Evolutionary conservation across 2,888 invertebrate species (phyloP).

Genomic region (Chydorus sphaericus): DNA sequence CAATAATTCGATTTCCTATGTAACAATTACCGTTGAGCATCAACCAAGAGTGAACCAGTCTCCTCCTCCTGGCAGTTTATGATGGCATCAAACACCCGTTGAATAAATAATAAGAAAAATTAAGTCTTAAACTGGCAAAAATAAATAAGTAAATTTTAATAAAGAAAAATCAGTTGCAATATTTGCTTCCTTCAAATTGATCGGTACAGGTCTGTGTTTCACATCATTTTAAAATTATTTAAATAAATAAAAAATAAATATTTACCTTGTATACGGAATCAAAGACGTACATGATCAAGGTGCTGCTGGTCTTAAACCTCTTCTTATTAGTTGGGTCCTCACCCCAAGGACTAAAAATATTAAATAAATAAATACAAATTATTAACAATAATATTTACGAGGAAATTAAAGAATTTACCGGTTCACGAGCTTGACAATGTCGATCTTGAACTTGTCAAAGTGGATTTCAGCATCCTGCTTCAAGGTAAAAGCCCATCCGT

Average conservation of each 20-base stretch:
- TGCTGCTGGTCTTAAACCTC: slow-evolving; percentile 89
- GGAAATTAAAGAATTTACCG: slow-evolving; percentile 30
- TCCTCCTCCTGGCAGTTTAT: slow-evolving; percentile 95
- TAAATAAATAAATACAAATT: slow-evolving; percentile 12
- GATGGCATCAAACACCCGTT: slow-evolving; percentile 53
- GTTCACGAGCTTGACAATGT: slow-evolving; percentile 94
- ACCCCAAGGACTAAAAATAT: slow-evolving; percentile 73
- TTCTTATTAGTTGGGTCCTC: slow-evolving; percentile 95
- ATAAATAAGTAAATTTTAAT: too few species aligned
- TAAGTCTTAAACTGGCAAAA: too few species aligned
- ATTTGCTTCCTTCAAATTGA: slow-evolving; percentile 14
- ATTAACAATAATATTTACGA: neutral
- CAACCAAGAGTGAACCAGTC: slow-evolving; percentile 68
- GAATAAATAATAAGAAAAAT: too few species aligned
- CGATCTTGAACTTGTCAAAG: slow-evolving; percentile 95
- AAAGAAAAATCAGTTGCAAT: slow-evolving; percentile 12
- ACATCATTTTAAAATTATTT: slow-evolving; percentile 1
- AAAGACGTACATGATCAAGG: slow-evolving; percentile 97
- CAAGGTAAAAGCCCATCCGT: slow-evolving; percentile 99
- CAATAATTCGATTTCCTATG: too few species aligned
- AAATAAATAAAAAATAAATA: neutral
- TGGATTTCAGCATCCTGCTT: slow-evolving; percentile 99
- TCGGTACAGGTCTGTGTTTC: slow-evolving; percentile 21
- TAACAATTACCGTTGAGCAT: slow-evolving; percentile 80
- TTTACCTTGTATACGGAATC: slow-evolving; percentile 94